Evolutionary conservation across 2,113 vertebrate species (phyloP).

Genomic region (Sterrhoptilus dennistouni): DNA sequence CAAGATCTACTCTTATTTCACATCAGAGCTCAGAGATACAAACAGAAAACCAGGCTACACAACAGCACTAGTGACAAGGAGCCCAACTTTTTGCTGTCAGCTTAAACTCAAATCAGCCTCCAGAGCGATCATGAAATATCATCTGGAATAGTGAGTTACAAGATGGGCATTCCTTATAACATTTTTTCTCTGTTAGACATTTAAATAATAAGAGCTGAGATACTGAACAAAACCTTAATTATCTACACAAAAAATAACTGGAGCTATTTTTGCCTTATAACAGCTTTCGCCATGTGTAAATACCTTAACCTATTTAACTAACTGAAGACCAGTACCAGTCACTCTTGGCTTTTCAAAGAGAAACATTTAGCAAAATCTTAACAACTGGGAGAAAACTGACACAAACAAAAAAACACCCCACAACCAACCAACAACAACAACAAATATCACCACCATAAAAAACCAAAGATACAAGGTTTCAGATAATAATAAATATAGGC

Average conservation of each 20-base stretch:
- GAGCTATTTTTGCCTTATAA: not conserved
- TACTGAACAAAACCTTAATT: not conserved
- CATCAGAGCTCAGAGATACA: not conserved
- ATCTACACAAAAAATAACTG: not conserved
- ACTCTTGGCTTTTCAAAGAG: not conserved
- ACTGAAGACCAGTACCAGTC: not conserved
- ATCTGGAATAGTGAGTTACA: not conserved
- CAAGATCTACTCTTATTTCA: not conserved
- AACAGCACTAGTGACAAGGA: not conserved
- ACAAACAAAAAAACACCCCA: not conserved
- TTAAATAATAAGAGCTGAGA: not conserved
- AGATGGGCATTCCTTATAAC: not conserved
- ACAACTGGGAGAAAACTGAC: not conserved
- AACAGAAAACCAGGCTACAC: not conserved
- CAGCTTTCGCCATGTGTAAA: not conserved
- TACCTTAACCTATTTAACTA: not conserved
- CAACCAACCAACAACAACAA: not conserved
- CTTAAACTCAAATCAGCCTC: not conserved
- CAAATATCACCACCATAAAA: too few species aligned
- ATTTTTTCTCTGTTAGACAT: not conserved
- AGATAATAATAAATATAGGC: not conserved
- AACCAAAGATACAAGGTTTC: not conserved
- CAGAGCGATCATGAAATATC: not conserved
- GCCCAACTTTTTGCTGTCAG: not conserved
- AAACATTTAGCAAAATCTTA: not conserved